Conservation (phyloP, 2,113 vertebrate species). For the Tragulus kanchil region DNA sequence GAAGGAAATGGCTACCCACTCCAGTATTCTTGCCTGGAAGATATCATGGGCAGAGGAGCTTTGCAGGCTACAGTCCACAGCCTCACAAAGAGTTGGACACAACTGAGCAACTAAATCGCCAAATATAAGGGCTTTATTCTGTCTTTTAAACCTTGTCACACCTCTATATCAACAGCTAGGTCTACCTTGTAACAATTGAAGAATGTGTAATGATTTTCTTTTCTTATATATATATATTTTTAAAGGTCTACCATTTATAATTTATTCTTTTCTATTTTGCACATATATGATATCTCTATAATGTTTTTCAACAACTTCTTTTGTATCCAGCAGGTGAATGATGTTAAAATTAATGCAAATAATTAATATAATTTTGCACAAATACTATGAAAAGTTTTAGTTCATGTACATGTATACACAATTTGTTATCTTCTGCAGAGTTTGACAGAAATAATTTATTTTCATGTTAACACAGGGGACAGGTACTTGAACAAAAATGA, state of each 20-base stretch:
- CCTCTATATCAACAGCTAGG: background rate
- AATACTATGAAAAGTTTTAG: background rate
- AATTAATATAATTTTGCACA: slow-evolving; percentile 2
- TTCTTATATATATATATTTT: background rate
- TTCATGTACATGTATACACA: background rate
- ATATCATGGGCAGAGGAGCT: background rate
- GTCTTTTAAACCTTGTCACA: background rate
- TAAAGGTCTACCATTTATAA: background rate
- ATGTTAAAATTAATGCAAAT: background rate
- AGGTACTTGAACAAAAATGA: slow-evolving; percentile 84
- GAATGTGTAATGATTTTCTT: background rate
- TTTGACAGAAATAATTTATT: slow-evolving; percentile 56
- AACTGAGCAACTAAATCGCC: background rate
- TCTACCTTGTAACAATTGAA: background rate
- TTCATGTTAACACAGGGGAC: slow-evolving; percentile 72
- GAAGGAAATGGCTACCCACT: background rate
- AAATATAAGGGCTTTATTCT: background rate
- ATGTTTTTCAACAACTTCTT: background rate
- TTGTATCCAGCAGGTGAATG: background rate
- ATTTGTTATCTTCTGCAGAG: background rate
- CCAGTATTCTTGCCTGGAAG: background rate
- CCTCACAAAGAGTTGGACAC: background rate
- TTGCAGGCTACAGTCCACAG: background rate
- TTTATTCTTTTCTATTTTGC: background rate
- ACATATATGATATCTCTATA: background rate